Percentiles rank a stretch among this genome's conserved stretches.
Evolutionary conservation across 1,140 invertebrate species (phyloP).

Genomic region (Cyrtorhinus lividipennis): DNA sequence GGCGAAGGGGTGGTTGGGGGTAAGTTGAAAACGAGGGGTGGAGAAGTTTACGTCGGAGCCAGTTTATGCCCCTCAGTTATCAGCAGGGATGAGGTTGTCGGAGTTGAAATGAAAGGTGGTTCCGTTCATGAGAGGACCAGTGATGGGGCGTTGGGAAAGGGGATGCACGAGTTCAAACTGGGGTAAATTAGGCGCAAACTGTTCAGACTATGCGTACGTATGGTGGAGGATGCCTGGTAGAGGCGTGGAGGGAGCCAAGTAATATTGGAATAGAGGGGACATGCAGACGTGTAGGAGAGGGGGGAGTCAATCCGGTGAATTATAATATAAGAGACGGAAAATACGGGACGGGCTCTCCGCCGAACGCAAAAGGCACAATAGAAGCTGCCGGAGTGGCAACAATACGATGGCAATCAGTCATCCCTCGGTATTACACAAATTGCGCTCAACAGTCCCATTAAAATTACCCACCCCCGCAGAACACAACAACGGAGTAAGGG

Average conservation of each 20-base stretch:
- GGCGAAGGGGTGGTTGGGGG: neutral
- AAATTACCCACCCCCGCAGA: too few species aligned
- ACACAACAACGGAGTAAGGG: too few species aligned
- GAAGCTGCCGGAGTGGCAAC: too few species aligned
- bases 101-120: constrained; percentile 7
- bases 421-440: constrained; percentile 9
- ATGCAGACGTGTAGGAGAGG: too few species aligned
- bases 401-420: constrained; percentile 8
- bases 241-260: too few species aligned
- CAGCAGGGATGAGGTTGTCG: too few species aligned
- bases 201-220: neutral
- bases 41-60: neutral
- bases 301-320: constrained; percentile 4
- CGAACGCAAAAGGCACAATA: too few species aligned
- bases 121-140: neutral
- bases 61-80: neutral
- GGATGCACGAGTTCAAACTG: neutral
- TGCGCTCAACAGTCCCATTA: constrained; percentile 9
- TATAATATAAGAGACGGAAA: constrained; percentile 6
- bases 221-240: neutral
- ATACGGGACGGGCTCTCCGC: neutral
- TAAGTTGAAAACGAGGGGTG: neutral
- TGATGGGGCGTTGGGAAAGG: neutral
- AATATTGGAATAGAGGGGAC: too few species aligned
- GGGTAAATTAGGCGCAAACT: constrained; percentile 8